Evolutionary conservation across 2,888 invertebrate species (phyloP).

Genomic region (Ophion costatus): DNA sequence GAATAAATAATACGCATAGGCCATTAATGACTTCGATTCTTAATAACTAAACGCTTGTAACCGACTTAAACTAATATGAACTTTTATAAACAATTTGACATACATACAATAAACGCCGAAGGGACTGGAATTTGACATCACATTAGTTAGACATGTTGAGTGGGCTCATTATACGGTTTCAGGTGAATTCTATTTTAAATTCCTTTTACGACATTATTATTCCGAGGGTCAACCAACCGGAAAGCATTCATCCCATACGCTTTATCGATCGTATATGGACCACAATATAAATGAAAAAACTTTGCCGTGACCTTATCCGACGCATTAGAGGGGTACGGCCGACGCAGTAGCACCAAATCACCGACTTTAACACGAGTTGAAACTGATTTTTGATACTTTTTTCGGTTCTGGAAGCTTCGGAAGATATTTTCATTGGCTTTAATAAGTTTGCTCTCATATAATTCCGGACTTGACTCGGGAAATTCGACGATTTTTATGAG

Average conservation of each 20-base stretch:
- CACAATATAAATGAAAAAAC: slow-evolving; percentile 38
- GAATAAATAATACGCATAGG: no score
- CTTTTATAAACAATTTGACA: no score
- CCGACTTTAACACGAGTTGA: background rate
- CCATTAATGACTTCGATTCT: no score
- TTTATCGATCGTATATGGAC: slow-evolving; percentile 19
- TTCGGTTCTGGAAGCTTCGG: no score
- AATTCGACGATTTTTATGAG: background rate
- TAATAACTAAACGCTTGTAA: no score
- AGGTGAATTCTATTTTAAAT: slow-evolving; percentile 15
- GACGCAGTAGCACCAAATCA: slow-evolving; percentile 36
- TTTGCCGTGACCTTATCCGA: slow-evolving; percentile 35
- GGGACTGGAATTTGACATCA: no score
- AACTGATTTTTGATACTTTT: background rate
- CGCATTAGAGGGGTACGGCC: slow-evolving; percentile 36
- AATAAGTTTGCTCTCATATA: no score
- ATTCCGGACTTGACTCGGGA: background rate
- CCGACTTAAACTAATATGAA: no score
- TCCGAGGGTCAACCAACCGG: background rate
- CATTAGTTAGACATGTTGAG: background rate
- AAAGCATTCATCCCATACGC: slow-evolving; percentile 14
- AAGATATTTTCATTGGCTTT: no score
- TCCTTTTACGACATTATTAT: background rate
- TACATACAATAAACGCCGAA: no score
- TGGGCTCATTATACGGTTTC: background rate